Evolutionary conservation across 2,797 vertebrate genomes (phyloP), one percentile per base, ranked within the genome.

Genomic region (Acrossocheilus fasciatus): DNA sequence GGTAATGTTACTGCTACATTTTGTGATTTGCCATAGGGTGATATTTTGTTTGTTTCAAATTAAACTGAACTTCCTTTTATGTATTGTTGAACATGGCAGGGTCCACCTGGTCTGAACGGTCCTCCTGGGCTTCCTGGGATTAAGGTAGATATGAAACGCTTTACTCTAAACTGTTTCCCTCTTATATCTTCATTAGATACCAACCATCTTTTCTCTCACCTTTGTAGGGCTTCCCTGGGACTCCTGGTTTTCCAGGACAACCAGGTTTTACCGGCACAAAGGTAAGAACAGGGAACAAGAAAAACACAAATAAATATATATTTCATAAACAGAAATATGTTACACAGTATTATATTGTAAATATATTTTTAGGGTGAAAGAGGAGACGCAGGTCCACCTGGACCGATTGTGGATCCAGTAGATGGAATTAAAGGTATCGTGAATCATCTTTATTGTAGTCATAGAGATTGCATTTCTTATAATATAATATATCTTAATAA

Each of bases 91-190:
- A 82, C 43, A 80, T 84, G 79, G 75, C 91, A 99, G 98, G 98
- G 98, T 78, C 83, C 94, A 89, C 90, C 95, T 66, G 97, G 97
- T 86, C 93, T 95, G 41, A 96, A 97, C 68, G 97, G 97, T 80
- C 89, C 94, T 30, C 93, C 89, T 20, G 98, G 98, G 0, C 36
- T 89, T 91, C 81, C 89, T 18, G 98, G 98, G 59, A 92, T 26
- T 87, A 94, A 95, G 90, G 95, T 96, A 89, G 85, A 62, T 26
- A 39, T 59, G 10, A 69, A 73, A 74, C 39, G 20, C 2, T 69
- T 30, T 17, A 66, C 6, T 72, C 5, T 5, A 30, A 45, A 45
- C 18, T 0, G 2, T 84, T n/a, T 26, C 11, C 10, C n/a, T 74
- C 2, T 34, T 66, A 8, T 52, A 10, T 77, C 34, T 26, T 43